Evolutionary conservation across 2,113 vertebrate genomes (phyloP).

Genomic region (Oncorhynchus tshawytscha): DNA sequence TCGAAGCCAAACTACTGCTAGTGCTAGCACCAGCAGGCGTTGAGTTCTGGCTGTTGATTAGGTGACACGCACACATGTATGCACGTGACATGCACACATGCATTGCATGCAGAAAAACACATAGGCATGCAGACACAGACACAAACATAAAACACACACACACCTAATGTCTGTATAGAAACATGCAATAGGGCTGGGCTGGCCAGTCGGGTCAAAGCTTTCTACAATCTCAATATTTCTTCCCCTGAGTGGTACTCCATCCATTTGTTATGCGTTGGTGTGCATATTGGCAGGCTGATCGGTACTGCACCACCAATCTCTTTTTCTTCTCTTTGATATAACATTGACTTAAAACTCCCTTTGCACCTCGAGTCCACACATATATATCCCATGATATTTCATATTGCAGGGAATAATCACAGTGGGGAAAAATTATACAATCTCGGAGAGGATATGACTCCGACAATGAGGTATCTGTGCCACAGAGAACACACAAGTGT

Average conservation of each 20-base stretch:
- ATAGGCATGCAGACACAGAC: too few relatives aligned
- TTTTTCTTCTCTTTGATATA: neutral
- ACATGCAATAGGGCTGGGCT: neutral
- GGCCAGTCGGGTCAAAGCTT: neutral
- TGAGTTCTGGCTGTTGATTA: constrained; percentile 34
- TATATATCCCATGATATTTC: too few relatives aligned
- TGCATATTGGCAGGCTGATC: neutral
- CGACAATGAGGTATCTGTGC: constrained; percentile 48
- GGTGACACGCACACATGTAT: too few relatives aligned
- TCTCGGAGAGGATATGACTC: constrained; percentile 44
- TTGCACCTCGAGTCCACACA: constrained; percentile 39
- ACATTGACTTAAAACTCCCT: constrained; percentile 10
- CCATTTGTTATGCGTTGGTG: constrained; percentile 11
- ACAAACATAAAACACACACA: too few relatives aligned
- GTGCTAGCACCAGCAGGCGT: constrained; percentile 40
- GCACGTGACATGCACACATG: too few relatives aligned
- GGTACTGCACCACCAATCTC: neutral
- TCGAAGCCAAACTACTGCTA: too few relatives aligned
- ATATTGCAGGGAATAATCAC: constrained; percentile 44
- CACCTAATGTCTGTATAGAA: too few relatives aligned
- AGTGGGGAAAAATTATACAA: neutral
- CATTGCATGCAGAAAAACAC: too few relatives aligned
- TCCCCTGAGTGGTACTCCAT: constrained; percentile 5
- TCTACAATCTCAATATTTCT: constrained; percentile 11
- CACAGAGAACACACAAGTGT: constrained; percentile 27